Conservation (phyloP, 2,797 vertebrate species). For the Acanthornis magna region DNA sequence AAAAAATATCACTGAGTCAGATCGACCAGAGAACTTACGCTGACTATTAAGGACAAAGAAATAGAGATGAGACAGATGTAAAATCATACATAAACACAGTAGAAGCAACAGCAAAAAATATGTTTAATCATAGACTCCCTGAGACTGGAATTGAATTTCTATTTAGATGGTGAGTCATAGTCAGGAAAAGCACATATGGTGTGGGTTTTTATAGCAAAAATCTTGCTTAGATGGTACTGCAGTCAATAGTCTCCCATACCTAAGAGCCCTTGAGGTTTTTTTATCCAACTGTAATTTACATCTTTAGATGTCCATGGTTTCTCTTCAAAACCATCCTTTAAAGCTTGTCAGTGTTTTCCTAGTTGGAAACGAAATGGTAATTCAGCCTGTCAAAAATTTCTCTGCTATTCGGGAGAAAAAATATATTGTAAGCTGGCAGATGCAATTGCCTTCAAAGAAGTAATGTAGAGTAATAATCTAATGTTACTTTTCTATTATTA, state of each 20-base stretch:
- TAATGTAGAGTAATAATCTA: slow-evolving; percentile 44
- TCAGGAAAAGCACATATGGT: neutral
- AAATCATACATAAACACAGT: neutral
- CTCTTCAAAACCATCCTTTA: slow-evolving; percentile 15
- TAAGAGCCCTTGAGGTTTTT: neutral
- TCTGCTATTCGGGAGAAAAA: neutral
- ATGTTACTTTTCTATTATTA: slow-evolving; percentile 57
- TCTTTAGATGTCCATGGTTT: neutral
- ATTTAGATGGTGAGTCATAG: neutral
- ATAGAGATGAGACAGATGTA: neutral
- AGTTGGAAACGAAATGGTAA: slow-evolving; percentile 23
- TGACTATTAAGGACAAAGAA: neutral
- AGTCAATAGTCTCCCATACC: neutral
- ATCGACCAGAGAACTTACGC: neutral
- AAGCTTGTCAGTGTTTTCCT: slow-evolving; percentile 5
- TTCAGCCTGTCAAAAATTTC: slow-evolving; percentile 31
- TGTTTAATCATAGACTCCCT: neutral
- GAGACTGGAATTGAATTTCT: neutral
- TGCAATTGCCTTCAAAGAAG: slow-evolving; percentile 27
- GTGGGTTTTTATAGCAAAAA: neutral
- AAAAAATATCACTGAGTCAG: neutral
- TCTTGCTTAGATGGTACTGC: neutral
- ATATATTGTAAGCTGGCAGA: neutral
- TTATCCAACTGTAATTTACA: neutral
- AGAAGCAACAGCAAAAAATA: neutral